Conservation (phyloP, 2,888 invertebrate genomes). For the Aelia acuminata region DNA sequence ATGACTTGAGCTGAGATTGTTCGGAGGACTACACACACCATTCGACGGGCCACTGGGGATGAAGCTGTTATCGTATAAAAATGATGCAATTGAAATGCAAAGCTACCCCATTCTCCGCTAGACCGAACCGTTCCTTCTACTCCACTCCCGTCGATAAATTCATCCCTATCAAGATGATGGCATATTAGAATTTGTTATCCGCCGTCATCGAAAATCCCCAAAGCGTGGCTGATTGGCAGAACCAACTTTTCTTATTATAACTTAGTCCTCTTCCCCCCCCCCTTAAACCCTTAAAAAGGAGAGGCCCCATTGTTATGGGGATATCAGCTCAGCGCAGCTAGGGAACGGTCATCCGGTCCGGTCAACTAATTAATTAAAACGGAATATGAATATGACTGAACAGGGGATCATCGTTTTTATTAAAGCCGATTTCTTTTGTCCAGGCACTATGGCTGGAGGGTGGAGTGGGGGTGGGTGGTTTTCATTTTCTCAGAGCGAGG, state of each 20-base stretch:
- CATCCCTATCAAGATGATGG: slow-evolving; percentile 30
- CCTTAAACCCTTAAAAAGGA: background rate
- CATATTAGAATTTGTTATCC: slow-evolving; percentile 31
- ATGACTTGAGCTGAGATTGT: background rate
- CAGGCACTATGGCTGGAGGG: too few species aligned
- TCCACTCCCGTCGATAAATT: slow-evolving; percentile 39
- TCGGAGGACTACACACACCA: background rate
- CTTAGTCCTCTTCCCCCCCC: background rate
- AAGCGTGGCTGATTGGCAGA: slow-evolving; percentile 30
- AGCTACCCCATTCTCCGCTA: background rate
- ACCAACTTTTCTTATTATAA: slow-evolving; percentile 42
- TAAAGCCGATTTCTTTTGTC: slow-evolving; percentile 34
- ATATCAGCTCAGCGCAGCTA: background rate
- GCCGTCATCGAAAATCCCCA: slow-evolving; percentile 16
- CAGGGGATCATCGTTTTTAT: slow-evolving; percentile 43
- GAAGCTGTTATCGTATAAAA: background rate
- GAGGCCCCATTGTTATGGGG: background rate
- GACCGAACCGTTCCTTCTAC: background rate
- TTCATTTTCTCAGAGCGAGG: background rate
- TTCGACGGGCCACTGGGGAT: background rate
- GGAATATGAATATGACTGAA: slow-evolving; percentile 35
- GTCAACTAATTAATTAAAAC: slow-evolving; percentile 32
- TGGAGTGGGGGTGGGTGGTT: background rate
- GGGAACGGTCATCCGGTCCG: slow-evolving; percentile 3
- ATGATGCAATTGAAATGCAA: slow-evolving; percentile 24